Conservation (phyloP, 2,113 vertebrate genomes). For the Ia io region DNA sequence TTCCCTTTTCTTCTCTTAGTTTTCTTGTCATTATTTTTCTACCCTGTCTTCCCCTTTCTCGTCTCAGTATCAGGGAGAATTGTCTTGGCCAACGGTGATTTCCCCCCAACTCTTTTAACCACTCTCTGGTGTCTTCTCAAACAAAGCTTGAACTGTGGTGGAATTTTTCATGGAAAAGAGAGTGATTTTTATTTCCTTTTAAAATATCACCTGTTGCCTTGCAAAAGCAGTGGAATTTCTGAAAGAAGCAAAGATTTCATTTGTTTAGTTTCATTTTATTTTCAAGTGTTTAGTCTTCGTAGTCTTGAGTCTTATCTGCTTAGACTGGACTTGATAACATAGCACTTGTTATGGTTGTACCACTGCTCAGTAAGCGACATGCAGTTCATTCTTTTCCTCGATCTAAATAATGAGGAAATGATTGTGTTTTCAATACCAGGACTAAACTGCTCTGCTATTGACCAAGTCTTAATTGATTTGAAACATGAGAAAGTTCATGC, state of each 20-base stretch:
- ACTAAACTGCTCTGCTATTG: slow-evolving; percentile 59
- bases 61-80: not conserved
- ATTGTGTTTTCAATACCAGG: slow-evolving; percentile 55
- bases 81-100: not conserved
- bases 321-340: not conserved
- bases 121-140: slow-evolving; percentile 25
- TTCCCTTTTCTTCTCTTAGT: not conserved
- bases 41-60: not conserved
- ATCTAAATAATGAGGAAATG: slow-evolving; percentile 54
- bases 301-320: not conserved
- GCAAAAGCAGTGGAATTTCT: not conserved
- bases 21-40: not conserved
- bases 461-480: slow-evolving; percentile 65
- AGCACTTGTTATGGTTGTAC: not conserved
- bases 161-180: not conserved
- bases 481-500: slow-evolving; percentile 55
- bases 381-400: not conserved
- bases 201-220: not conserved
- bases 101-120: not conserved
- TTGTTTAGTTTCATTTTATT: not conserved
- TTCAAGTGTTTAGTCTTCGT: not conserved
- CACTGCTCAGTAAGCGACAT: not conserved
- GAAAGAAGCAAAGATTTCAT: not conserved
- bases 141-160: not conserved
- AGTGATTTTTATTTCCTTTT: not conserved